phyloP scores from a whole-genome alignment of 2,797 vertebrate genomes.

The Poecilia velifera region DNA sequence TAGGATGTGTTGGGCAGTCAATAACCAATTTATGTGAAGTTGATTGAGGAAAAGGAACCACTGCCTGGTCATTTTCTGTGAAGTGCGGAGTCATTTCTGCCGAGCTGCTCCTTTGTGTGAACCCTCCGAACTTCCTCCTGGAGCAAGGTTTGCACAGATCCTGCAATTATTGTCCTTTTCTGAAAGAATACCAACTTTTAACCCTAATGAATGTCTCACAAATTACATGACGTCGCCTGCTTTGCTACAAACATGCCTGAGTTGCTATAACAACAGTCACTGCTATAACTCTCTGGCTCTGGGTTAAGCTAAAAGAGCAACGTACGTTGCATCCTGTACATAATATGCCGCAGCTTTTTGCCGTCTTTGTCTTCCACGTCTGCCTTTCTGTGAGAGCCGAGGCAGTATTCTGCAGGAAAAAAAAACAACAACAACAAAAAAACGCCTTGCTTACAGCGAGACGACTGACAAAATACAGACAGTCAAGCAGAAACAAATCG shows the following conservation, averaged over 20 bases:
- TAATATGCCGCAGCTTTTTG: slow-evolving; percentile 13
- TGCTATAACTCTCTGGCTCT: slow-evolving; percentile 67
- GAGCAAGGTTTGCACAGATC: neutral
- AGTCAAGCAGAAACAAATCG: slow-evolving; percentile 20
- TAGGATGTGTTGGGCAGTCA: slow-evolving; percentile 63
- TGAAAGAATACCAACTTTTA: slow-evolving; percentile 18
- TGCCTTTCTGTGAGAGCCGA: slow-evolving; percentile 4
- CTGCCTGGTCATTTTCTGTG: slow-evolving; percentile 30
- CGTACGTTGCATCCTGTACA: slow-evolving; percentile 41
- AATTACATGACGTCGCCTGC: slow-evolving; percentile 39
- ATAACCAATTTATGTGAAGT: slow-evolving; percentile 73
- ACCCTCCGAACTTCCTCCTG: neutral
- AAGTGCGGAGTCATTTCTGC: slow-evolving; percentile 26
- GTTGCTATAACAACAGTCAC: slow-evolving; percentile 79
- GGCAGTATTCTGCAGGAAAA: slow-evolving; percentile 6
- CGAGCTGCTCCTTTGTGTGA: neutral
- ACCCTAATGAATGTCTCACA: slow-evolving; percentile 39
- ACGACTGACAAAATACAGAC: slow-evolving; percentile 18
- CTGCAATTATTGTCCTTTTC: neutral
- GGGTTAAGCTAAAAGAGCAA: slow-evolving; percentile 68
- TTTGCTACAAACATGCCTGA: slow-evolving; percentile 47
- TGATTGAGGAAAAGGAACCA: slow-evolving; percentile 57
- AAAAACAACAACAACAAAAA: neutral
- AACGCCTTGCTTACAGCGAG: neutral
- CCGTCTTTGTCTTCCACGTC: slow-evolving; percentile 5